Conservation (phyloP, 2,797 vertebrate genomes). For the Podarcis siculus region DNA sequence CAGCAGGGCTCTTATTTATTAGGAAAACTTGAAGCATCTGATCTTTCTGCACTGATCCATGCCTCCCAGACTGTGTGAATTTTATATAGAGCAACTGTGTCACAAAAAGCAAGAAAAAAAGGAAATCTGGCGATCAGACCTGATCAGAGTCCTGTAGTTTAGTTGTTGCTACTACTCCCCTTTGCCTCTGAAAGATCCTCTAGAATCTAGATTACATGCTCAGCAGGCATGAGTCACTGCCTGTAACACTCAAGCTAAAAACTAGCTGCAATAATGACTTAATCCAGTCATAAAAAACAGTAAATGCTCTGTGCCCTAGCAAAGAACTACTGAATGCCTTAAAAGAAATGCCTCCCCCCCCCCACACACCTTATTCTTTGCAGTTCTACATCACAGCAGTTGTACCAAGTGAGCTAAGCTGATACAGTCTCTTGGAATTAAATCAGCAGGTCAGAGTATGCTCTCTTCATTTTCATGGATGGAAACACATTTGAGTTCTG, state of each 20-base stretch:
- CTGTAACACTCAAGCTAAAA: slow-evolving; percentile 69
- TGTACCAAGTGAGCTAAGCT: slow-evolving; percentile 61
- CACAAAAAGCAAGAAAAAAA: neutral
- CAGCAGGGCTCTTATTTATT: too few relatives aligned
- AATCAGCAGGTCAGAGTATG: slow-evolving; percentile 71
- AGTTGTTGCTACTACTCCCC: slow-evolving; percentile 54
- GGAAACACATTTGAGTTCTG: slow-evolving; percentile 51
- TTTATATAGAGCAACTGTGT: neutral
- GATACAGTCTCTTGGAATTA: slow-evolving; percentile 57
- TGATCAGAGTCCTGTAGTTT: slow-evolving; percentile 48
- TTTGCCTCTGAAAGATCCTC: slow-evolving; percentile 67
- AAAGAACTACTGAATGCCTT: slow-evolving; percentile 33
- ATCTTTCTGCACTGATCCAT: too few relatives aligned
- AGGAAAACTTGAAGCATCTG: too few relatives aligned
- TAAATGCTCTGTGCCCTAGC: slow-evolving; percentile 47
- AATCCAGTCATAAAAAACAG: slow-evolving; percentile 57
- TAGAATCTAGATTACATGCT: slow-evolving; percentile 61
- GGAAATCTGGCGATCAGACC: neutral
- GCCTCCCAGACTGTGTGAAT: too few relatives aligned
- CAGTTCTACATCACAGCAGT: slow-evolving; percentile 62
- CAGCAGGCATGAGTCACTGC: slow-evolving; percentile 63
- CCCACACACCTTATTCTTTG: slow-evolving; percentile 38
- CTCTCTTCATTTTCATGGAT: slow-evolving; percentile 60
- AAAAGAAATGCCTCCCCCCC: slow-evolving; percentile 38
- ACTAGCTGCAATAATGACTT: slow-evolving; percentile 43